Evolutionary conservation across 1,140 invertebrate genomes (phyloP).

Genomic region (Anastatus disparis): DNA sequence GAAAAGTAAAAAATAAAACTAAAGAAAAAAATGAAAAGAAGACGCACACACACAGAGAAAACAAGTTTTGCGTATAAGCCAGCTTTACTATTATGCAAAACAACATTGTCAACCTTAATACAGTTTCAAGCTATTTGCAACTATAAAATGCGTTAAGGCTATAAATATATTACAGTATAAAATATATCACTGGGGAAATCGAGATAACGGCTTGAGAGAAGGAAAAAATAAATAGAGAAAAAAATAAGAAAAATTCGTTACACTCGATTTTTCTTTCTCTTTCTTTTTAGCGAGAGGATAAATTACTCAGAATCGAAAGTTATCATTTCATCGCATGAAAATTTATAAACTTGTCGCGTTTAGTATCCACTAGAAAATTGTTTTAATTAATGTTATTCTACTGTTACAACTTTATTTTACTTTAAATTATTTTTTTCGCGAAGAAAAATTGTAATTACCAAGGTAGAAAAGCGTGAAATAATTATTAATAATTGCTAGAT

Average conservation of each 20-base stretch:
- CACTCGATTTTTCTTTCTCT: not conserved
- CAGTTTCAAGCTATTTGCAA: not conserved
- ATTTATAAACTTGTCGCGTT: slow-evolving; percentile 4
- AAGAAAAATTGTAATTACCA: too few relatives aligned
- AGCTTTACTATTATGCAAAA: slow-evolving; percentile 17
- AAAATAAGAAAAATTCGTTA: too few relatives aligned
- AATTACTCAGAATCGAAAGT: not conserved
- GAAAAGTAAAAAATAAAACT: not conserved
- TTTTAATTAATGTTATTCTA: not conserved
- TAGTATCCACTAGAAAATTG: not conserved
- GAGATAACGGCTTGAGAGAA: slow-evolving; percentile 2
- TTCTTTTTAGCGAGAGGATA: too few relatives aligned
- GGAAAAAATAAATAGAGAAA: too few relatives aligned
- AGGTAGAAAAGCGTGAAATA: too few relatives aligned
- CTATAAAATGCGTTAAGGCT: slow-evolving; percentile 4
- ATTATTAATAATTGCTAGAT: too few relatives aligned
- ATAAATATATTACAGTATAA: slow-evolving; percentile 11
- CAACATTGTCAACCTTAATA: slow-evolving; percentile 8
- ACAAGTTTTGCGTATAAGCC: too few relatives aligned
- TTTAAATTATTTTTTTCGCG: too few relatives aligned
- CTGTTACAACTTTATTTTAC: too few relatives aligned
- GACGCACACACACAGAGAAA: too few relatives aligned
- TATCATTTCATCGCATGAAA: slow-evolving; percentile 3
- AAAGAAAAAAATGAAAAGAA: too few relatives aligned
- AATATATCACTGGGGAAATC: slow-evolving; percentile 9